A percentile compares a stretch with the other conserved stretches of the same genome.
Evolutionary conservation across 2,888 invertebrate species (phyloP).

Genomic region (Plusia festucae): DNA sequence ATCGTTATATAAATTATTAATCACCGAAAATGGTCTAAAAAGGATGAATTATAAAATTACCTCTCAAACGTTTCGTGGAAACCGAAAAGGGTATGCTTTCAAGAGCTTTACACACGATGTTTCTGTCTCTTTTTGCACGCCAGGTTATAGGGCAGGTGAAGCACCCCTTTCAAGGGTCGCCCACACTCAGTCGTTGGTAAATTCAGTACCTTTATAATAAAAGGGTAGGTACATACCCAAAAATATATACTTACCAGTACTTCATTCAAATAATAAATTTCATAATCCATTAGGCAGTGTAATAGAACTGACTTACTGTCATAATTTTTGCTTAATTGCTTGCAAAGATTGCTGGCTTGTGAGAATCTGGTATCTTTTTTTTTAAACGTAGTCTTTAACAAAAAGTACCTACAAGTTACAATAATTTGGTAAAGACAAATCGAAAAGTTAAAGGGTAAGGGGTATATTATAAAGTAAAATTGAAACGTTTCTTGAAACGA

Average conservation of each 20-base stretch:
- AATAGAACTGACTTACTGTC: not conserved
- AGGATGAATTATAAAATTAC: constrained; percentile 87
- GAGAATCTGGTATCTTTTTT: too few relatives aligned
- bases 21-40: constrained; percentile 84
- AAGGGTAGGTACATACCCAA: constrained; percentile 33
- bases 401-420: constrained; percentile 47
- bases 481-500: constrained; percentile 67
- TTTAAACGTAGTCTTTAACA: too few relatives aligned
- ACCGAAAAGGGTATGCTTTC: constrained; percentile 80
- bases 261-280: not conserved
- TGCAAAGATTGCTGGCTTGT: too few relatives aligned
- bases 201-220: constrained; percentile 51
- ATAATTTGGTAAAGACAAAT: constrained; percentile 60
- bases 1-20: constrained; percentile 83
- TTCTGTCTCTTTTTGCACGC: constrained; percentile 59
- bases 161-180: constrained; percentile 74
- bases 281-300: not conserved
- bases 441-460: constrained; percentile 67
- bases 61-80: constrained; percentile 82
- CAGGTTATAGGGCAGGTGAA: constrained; percentile 59
- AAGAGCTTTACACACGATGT: constrained; percentile 72
- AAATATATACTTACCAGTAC: constrained; percentile 32
- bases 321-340: not conserved
- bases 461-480: constrained; percentile 73
- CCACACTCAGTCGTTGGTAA: constrained; percentile 54